These are phyloP conservation scores for Mastacembelus armatus DNA, from an alignment of 2,797 vertebrate genomes.

Conservation along the genomic window DNA sequence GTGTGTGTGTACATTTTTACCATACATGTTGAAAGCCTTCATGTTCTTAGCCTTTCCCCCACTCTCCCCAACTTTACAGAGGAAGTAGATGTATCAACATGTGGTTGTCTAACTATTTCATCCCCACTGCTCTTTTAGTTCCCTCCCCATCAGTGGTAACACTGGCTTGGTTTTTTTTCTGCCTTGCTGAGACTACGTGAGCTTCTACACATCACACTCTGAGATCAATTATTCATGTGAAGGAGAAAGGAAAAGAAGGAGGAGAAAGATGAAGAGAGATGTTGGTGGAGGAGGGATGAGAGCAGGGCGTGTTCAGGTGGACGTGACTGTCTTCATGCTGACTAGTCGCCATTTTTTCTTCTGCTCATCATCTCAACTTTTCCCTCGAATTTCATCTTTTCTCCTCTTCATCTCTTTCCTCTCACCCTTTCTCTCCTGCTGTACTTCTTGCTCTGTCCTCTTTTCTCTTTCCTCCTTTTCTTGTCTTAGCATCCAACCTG, in stretches of 20 bases:
- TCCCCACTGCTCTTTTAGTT: neutral
- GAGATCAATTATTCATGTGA: slow-evolving; percentile 17
- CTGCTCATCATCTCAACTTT: neutral
- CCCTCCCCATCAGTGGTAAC: neutral
- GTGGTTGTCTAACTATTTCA: neutral
- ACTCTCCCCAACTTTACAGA: neutral
- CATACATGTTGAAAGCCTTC: too few relatives aligned
- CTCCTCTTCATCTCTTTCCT: neutral
- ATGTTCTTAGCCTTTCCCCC: too few relatives aligned
- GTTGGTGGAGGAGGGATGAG: neutral
- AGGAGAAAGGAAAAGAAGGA: neutral
- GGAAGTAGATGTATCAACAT: neutral
- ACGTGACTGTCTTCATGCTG: slow-evolving; percentile 47
- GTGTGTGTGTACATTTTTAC: neutral
- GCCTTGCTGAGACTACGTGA: slow-evolving; percentile 55
- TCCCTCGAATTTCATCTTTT: neutral
- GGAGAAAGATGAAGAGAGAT: neutral
- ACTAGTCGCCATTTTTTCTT: neutral
- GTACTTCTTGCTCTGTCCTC: too few relatives aligned
- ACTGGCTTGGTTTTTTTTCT: neutral
- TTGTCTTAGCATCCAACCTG: neutral
- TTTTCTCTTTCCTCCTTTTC: too few relatives aligned
- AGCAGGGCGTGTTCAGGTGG: slow-evolving; percentile 31
- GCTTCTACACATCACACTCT: slow-evolving; percentile 48
- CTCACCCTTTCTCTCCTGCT: neutral